Percentiles rank a stretch among this genome's conserved stretches.
phyloP scores from a whole-genome alignment of 2,797 vertebrate genomes.

The Mus minutoides region DNA sequence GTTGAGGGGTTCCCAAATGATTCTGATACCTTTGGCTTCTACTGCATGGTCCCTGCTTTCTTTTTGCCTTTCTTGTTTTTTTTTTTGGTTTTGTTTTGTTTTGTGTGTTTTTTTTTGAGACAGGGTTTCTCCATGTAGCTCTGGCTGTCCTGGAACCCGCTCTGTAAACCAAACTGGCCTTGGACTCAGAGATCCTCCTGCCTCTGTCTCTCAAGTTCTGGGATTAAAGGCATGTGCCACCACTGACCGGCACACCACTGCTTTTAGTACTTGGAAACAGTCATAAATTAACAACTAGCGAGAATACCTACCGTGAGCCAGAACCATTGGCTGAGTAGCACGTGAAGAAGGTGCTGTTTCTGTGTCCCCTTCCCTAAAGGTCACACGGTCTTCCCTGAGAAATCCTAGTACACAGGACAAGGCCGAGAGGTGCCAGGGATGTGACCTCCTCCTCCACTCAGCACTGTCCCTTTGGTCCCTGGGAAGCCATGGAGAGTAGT shows the following conservation, averaged over 20 bases:
- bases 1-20: not conserved
- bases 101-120: not conserved
- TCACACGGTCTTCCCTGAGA: not conserved
- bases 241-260: not conserved
- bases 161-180: not conserved
- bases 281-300: too few relatives aligned
- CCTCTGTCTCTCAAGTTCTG: not conserved
- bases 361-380: not conserved
- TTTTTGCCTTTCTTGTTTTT: not conserved
- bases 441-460: not conserved
- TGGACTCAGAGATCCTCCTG: not conserved
- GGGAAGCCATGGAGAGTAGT: not conserved
- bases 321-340: too few relatives aligned
- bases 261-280: not conserved
- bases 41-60: not conserved
- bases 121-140: not conserved
- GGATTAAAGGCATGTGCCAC: not conserved
- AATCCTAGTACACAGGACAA: too few relatives aligned
- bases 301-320: rapidly evolving
- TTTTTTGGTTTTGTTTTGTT: not conserved
- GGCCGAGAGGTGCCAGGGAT: too few relatives aligned
- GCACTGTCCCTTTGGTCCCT: too few relatives aligned
- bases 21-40: not conserved
- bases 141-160: not conserved
- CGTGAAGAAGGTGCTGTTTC: rapidly evolving